phyloP scores from a whole-genome alignment of 2,888 invertebrate genomes.

The Rhopalosiphum nymphaeae region DNA sequence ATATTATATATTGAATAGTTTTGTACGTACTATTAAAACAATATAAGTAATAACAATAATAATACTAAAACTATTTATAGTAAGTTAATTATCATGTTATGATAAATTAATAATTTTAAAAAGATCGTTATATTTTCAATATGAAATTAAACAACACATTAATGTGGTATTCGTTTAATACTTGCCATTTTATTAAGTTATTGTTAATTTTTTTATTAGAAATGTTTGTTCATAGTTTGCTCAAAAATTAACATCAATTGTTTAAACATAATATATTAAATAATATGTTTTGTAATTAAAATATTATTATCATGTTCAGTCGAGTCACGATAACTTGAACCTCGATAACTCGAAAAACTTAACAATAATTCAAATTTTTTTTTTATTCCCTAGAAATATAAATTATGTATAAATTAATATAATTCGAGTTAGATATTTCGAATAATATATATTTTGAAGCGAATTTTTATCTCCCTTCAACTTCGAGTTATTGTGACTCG shows the following conservation, averaged over 20 bases:
- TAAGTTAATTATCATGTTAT: neutral
- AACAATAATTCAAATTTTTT: no score
- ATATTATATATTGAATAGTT: no score
- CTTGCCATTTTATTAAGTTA: neutral
- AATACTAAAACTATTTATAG: no score
- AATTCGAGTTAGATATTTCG: no score
- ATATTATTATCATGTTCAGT: neutral
- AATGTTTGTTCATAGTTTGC: neutral
- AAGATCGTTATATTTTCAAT: neutral
- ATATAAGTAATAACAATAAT: neutral
- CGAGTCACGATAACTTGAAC: no score
- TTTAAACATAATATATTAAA: neutral
- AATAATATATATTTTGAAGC: no score
- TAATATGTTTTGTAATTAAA: neutral
- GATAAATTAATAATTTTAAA: neutral
- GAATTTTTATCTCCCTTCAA: no score
- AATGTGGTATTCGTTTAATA: neutral
- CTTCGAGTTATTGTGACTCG: no score
- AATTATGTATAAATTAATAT: no score
- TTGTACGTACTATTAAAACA: neutral
- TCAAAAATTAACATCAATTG: neutral
- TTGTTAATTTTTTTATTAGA: neutral
- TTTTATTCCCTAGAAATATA: no score
- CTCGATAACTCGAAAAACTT: no score
- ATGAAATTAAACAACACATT: neutral